Conservation (phyloP, 1,140 invertebrate species). For the Drosophila bocki region DNA sequence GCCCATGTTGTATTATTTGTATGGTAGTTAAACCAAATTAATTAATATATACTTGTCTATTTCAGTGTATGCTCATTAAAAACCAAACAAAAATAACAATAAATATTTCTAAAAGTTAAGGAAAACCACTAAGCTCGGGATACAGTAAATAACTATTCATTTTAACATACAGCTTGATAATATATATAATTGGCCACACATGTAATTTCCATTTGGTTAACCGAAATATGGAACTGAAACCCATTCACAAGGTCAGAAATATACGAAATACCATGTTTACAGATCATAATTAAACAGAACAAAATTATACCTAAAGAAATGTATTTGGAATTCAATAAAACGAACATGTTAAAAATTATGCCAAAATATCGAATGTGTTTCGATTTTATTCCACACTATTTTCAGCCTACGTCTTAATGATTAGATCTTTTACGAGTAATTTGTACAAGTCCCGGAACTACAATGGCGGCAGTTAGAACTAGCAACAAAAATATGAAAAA, state of each 20-base stretch:
- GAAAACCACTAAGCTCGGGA: constrained; percentile 1
- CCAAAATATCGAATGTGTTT: constrained; percentile 25
- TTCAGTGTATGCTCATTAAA: constrained; percentile 40
- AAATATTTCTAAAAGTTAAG: constrained; percentile 21
- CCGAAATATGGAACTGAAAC: constrained; percentile 17
- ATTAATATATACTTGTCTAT: constrained; percentile 45
- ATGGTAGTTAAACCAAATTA: constrained; percentile 43
- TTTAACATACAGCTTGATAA: constrained; percentile 21
- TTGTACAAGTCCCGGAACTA: constrained; percentile 67
- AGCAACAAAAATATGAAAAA: constrained; percentile 63
- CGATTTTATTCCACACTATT: constrained; percentile 50
- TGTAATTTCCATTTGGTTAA: constrained; percentile 25
- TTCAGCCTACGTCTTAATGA: constrained; percentile 68
- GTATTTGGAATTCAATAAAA: constrained; percentile 82
- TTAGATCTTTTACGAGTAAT: constrained; percentile 56
- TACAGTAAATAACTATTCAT: constrained; percentile 23
- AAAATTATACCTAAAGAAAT: constrained; percentile 71
- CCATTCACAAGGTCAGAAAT: constrained; percentile 26
- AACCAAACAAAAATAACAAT: constrained; percentile 11
- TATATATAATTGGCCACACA: constrained; percentile 20
- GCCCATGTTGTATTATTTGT: constrained; percentile 76
- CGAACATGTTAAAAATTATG: constrained; percentile 75
- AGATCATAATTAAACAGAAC: constrained; percentile 23
- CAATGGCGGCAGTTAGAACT: constrained; percentile 74
- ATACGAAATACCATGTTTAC: constrained; percentile 52